A percentile compares a stretch with the other conserved stretches of the same genome.
These are phyloP conservation scores for Papilio polytes DNA, from an alignment of 1,140 invertebrate genomes.

Conservation along the genomic window DNA sequence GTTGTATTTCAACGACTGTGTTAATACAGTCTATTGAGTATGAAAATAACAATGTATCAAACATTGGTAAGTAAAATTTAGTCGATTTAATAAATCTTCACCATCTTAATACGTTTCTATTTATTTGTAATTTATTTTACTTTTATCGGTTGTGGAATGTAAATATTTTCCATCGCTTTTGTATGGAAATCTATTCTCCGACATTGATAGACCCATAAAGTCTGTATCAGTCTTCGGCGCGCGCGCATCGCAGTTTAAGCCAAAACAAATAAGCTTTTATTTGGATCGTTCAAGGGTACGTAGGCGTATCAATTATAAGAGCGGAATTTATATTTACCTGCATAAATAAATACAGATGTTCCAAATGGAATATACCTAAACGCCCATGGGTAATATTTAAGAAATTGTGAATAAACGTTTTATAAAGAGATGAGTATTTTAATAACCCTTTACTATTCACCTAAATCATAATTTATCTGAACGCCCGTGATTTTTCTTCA, in stretches of 20 bases:
- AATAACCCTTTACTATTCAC: neutral
- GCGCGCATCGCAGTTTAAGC: constrained; percentile 65
- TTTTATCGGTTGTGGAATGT: constrained; percentile 35
- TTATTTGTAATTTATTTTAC: constrained; percentile 18
- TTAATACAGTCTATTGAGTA: neutral
- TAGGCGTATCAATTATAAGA: constrained; percentile 31
- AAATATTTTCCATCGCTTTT: constrained; percentile 50
- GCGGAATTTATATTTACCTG: constrained; percentile 21
- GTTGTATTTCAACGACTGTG: constrained; percentile 10
- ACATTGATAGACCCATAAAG: constrained; percentile 65
- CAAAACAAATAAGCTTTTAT: constrained; percentile 77
- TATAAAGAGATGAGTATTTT: neutral
- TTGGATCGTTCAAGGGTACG: constrained; percentile 42
- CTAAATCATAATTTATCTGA: neutral
- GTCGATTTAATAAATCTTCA: neutral
- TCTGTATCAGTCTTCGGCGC: constrained; percentile 69
- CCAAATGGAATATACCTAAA: neutral
- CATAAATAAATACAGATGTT: constrained; percentile 29
- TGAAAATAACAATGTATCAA: neutral
- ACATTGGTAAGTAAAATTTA: neutral
- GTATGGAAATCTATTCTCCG: constrained; percentile 58
- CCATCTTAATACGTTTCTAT: neutral
- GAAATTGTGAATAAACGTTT: neutral
- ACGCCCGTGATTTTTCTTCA: neutral
- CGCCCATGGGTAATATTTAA: neutral